phyloP scores from a whole-genome alignment of 2,888 invertebrate species.

The Tiphia femorata region DNA sequence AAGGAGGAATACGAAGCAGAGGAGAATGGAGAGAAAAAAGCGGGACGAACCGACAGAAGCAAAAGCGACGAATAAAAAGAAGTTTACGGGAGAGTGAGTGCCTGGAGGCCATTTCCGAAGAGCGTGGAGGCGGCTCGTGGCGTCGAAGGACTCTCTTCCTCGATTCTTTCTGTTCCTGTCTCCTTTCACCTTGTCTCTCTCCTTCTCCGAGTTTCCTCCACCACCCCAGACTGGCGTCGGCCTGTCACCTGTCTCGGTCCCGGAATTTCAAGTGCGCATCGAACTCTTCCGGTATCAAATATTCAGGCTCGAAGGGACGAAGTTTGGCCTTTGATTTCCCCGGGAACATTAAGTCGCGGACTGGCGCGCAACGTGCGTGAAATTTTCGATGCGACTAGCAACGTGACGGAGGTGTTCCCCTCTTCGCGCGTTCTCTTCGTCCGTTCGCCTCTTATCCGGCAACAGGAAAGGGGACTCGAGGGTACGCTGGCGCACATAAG shows the following conservation, averaged over 20 bases:
- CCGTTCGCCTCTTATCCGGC: no score
- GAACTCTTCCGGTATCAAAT: background rate
- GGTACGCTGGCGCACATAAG: no score
- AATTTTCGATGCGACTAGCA: no score
- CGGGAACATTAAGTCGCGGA: background rate
- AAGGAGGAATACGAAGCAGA: background rate
- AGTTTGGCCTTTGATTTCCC: background rate
- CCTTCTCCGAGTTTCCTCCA: no score
- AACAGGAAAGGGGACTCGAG: no score
- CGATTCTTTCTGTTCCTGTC: no score
- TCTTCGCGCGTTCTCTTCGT: no score
- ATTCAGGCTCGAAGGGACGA: background rate
- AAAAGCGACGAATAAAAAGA: background rate
- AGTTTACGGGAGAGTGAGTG: background rate
- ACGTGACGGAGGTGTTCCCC: no score
- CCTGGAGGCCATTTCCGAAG: background rate
- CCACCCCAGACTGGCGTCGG: background rate
- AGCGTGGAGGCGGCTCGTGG: background rate
- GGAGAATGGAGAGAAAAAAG: background rate
- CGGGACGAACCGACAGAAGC: no score
- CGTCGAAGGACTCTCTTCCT: no score
- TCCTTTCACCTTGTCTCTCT: background rate
- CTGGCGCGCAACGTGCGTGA: no score
- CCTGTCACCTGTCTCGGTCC: background rate
- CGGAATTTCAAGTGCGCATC: background rate